A percentile compares a stretch with the other conserved stretches of the same genome.
phyloP scores from a whole-genome alignment of 2,797 vertebrate genomes.

The Morelia viridis region DNA sequence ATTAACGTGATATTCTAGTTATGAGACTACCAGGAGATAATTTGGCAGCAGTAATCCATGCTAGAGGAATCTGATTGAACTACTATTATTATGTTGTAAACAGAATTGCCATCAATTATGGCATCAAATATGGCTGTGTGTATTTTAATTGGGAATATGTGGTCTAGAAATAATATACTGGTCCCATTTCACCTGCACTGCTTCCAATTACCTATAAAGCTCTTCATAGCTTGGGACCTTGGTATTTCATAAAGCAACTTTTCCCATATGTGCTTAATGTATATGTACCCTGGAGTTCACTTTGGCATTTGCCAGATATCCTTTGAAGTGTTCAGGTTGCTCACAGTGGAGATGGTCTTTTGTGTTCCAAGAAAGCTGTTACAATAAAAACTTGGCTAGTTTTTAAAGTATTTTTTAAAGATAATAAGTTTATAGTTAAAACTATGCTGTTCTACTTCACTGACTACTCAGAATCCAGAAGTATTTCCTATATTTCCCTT shows the following conservation, averaged over 20 bases:
- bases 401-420: neutral
- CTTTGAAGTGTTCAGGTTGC: neutral
- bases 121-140: neutral
- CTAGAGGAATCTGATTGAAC: neutral
- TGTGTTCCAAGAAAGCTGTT: neutral
- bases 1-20: neutral
- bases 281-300: neutral
- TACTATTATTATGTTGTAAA: neutral
- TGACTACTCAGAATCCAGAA: neutral
- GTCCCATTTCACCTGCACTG: neutral
- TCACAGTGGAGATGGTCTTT: neutral
- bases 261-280: neutral
- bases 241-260: neutral
- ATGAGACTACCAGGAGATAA: neutral
- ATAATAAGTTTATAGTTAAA: neutral
- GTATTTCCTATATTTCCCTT: neutral
- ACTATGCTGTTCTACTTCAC: neutral
- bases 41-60: neutral
- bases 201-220: neutral
- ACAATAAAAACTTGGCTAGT: neutral
- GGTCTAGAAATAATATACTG: neutral
- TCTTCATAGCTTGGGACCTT: neutral
- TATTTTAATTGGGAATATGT: neutral
- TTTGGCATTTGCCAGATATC: neutral
- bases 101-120: neutral